Conservation (phyloP, 2,888 invertebrate species). For the Drosophila formosana region DNA sequence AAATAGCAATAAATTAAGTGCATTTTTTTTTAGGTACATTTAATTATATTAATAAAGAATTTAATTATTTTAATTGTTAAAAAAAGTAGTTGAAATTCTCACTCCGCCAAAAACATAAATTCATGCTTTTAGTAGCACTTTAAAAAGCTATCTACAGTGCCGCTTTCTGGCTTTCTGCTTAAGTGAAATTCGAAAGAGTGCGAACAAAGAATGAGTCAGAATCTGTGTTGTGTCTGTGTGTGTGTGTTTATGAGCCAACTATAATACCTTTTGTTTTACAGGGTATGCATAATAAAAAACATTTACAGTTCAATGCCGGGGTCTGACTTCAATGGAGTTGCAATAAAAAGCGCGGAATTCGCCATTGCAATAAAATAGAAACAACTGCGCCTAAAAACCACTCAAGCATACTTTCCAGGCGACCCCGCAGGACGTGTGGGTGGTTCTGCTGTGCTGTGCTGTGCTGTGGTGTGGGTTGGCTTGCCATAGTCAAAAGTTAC, state of each 20-base stretch:
- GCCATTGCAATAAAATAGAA: constrained; percentile 71
- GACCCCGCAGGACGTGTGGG: neutral
- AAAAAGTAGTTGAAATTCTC: neutral
- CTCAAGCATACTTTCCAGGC: constrained; percentile 66
- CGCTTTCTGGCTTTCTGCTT: constrained; percentile 3
- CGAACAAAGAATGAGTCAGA: constrained; percentile 4
- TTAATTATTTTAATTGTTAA: neutral
- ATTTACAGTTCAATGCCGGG: constrained; percentile 72
- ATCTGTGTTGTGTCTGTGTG: neutral
- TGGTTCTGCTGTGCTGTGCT: neutral
- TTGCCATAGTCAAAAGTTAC: constrained; percentile 70
- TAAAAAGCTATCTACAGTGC: no score
- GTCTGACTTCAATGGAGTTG: constrained; percentile 67
- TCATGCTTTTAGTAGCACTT: constrained; percentile 1
- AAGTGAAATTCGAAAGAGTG: constrained; percentile 1
- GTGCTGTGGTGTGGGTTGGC: neutral
- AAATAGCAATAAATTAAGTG: no score
- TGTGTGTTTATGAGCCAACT: constrained; percentile 20
- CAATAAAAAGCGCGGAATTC: constrained; percentile 72
- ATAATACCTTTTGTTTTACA: constrained; percentile 40
- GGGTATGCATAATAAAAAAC: constrained; percentile 43
- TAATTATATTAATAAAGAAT: neutral
- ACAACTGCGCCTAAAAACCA: constrained; percentile 79
- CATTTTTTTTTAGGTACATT: neutral
- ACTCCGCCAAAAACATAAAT: neutral